Evolutionary conservation across 2,797 vertebrate species (phyloP).

Genomic region (Lepilemur septentrionalis): DNA sequence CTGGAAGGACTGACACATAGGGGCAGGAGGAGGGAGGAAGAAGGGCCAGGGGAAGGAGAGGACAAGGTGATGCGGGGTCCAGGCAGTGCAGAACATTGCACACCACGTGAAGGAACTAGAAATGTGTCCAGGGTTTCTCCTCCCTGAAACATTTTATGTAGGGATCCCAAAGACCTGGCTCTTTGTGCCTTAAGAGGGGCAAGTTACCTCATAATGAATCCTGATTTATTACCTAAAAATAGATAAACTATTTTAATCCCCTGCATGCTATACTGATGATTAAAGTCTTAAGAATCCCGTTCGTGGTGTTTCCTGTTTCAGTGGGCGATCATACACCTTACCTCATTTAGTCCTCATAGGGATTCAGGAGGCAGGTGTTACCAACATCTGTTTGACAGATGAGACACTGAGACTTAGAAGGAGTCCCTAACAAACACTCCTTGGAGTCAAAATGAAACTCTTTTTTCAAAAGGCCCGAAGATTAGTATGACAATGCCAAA

Average conservation of each 20-base stretch:
- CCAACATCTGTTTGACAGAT: neutral
- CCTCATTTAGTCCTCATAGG: neutral
- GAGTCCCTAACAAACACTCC: neutral
- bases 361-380: neutral
- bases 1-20: neutral
- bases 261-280: neutral
- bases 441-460: neutral
- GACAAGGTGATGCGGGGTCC: neutral
- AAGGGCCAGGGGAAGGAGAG: neutral
- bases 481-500: neutral
- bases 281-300: neutral
- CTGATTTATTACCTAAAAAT: conserved; percentile 37
- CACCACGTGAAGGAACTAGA: neutral
- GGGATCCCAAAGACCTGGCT: neutral
- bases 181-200: neutral
- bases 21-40: neutral
- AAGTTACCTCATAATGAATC: neutral
- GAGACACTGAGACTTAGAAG: neutral
- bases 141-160: neutral
- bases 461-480: neutral
- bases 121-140: neutral
- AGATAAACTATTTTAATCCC: conserved; percentile 1
- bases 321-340: neutral
- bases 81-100: neutral
- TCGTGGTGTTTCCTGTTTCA: neutral